A percentile compares a stretch with the other conserved stretches of the same genome.
Evolutionary conservation across 2,797 vertebrate genomes (phyloP).

Genomic region (Arrhamphus sclerolepis): DNA sequence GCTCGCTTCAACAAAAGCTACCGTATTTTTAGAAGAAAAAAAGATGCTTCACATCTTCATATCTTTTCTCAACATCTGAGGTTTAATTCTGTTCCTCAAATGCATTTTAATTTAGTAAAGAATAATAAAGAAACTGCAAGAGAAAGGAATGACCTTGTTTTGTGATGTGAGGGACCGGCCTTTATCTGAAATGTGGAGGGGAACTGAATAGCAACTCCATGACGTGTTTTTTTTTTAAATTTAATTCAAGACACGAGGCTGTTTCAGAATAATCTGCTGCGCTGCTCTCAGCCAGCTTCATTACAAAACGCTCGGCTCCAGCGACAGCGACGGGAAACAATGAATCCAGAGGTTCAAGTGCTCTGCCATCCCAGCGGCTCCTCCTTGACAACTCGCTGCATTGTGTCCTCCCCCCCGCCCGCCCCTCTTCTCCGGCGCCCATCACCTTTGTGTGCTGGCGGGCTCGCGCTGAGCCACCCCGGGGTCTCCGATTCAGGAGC

Average conservation of each 20-base stretch:
- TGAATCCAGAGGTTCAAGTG: constrained; percentile 54
- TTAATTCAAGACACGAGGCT: constrained; percentile 3
- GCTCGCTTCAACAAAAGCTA: constrained; percentile 14
- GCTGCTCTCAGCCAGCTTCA: constrained; percentile 11
- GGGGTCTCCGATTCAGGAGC: constrained; percentile 47
- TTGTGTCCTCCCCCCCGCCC: constrained; percentile 49
- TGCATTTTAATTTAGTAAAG: constrained; percentile 9
- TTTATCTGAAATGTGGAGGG: not conserved
- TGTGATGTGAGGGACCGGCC: not conserved
- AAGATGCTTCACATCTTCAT: not conserved
- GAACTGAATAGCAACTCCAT: not conserved
- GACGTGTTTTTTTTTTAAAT: not conserved
- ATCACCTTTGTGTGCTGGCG: constrained; percentile 61
- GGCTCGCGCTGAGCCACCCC: constrained; percentile 47
- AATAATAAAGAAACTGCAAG: constrained; percentile 3
- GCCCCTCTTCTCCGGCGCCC: constrained; percentile 15
- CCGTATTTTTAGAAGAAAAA: no score
- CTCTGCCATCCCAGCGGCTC: constrained; percentile 25
- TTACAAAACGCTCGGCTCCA: constrained; percentile 14
- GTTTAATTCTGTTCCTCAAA: constrained; percentile 10
- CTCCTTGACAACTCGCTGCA: constrained; percentile 63
- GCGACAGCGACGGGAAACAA: constrained; percentile 45
- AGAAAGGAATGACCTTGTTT: not conserved
- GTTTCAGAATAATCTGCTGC: not conserved
- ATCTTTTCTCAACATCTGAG: not conserved